A percentile compares a stretch with the other conserved stretches of the same genome.
Evolutionary conservation across 2,797 vertebrate species (phyloP).

Genomic region (Epinephelus awoara): DNA sequence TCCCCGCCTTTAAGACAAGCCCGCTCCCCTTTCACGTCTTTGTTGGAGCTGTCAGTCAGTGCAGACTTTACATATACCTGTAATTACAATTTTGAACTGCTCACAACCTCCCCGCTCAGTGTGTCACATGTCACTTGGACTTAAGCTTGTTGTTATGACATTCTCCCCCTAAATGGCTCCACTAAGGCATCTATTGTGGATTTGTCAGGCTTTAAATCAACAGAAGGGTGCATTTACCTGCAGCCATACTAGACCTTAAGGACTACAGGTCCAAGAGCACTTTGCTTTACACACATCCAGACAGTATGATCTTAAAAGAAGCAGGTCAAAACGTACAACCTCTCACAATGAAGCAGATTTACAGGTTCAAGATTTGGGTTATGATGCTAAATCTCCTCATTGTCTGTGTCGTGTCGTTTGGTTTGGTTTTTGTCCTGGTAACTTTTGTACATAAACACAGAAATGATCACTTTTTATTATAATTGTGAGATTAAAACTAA

Average conservation of each 20-base stretch:
- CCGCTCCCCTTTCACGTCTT: slow-evolving; percentile 74
- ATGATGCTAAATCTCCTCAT: neutral
- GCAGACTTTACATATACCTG: slow-evolving; percentile 69
- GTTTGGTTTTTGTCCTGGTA: neutral
- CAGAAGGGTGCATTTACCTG: slow-evolving; percentile 49
- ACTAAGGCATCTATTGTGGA: slow-evolving; percentile 73
- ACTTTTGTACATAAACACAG: neutral
- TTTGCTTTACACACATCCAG: slow-evolving; percentile 11
- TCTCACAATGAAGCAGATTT: neutral
- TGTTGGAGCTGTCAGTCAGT: slow-evolving; percentile 78
- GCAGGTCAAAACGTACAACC: slow-evolving; percentile 11
- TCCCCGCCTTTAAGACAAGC: slow-evolving; percentile 57
- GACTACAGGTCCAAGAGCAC: slow-evolving; percentile 2
- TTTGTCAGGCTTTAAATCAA: slow-evolving; percentile 69
- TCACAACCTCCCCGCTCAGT: slow-evolving; percentile 53
- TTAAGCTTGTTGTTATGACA: slow-evolving; percentile 82
- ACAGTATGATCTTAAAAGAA: neutral
- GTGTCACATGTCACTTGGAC: slow-evolving; percentile 79
- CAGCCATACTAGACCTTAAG: slow-evolving; percentile 46
- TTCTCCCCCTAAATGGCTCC: slow-evolving; percentile 70
- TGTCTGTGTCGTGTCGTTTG: neutral
- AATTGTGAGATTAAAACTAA: neutral
- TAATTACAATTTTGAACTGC: slow-evolving; percentile 77
- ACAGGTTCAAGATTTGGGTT: neutral
- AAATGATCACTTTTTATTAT: neutral